Evolutionary conservation across 2,113 vertebrate species (phyloP), one percentile per base, ranked within the genome.

Genomic region (Leiothrix lutea): DNA sequence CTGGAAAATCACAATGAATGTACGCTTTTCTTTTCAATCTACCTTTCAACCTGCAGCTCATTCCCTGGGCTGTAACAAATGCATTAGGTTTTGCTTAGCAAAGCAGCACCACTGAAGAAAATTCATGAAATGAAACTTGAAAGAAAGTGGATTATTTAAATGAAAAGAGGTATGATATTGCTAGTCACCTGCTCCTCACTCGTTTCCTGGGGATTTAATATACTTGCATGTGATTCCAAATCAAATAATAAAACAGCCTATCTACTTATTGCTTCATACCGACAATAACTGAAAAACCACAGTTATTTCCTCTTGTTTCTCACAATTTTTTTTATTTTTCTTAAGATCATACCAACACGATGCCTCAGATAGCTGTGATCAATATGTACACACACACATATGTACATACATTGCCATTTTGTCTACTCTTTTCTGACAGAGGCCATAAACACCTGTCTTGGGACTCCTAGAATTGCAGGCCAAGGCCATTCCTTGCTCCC

Each of bases 1-100:
- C 95, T 93, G 87, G 92, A 92, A 96, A 95, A 95, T 93, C 87
- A 88, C 71, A 81, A 72, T 65, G 81, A 91, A 67, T 71, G 40
- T 60, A 36, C 60, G 67, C 65, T 95, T 92, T 95, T 86, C 86
- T 74, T 94, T 51, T 85, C 69, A 90, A 58, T 86, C 79, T 90
- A 53, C 69, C 77, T 90, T 77, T 90, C 85, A 94, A 80, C 81
- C 56, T 48, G n/a, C 51, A 80, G 72, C 58, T 94, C 78, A n/a
- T 91, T 92, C 72, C 44, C 80, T 69, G 61, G 70, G 51, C 92
- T 94, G 88, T 90, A 89, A 81, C 73, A 95, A 84, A 89, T 45
- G 62, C 73, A 80, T 94, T 92, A 62, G 56, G 28, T 72, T 94
- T 95, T 92, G 60, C 84, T 93, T 70, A 86, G 80, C 51, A 93